Base-by-base conservation (phyloP, 2,113 vertebrate genomes). In the Mobula hypostoma region DNA sequence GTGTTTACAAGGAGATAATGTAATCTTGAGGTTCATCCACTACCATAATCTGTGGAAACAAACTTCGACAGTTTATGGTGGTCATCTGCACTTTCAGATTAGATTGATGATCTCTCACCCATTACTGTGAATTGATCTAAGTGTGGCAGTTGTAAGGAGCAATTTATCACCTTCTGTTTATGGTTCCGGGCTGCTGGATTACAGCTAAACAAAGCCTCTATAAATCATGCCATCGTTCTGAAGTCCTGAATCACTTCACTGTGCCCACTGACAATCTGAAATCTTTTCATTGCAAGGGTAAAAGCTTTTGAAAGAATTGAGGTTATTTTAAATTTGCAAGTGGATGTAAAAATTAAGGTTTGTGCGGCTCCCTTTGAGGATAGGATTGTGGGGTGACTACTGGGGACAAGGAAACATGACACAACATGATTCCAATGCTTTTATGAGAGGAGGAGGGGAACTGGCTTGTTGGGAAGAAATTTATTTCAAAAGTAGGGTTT, bases 61-160 rank as follows among this genome's bases (percentile, higher is more conserved):
- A 90, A 66, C 61, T 5, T 90, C 61, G 19, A 32, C 29, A 58
- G 85, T 90, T 90, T 90, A 90, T 66, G 66, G 85, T 66, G 9
- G 85, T 90, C 61, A 66, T 68, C 85, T 90, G 85, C 17, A 15
- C 85, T 17, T 61, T 61, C n/a, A 90, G 85, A 90, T 90, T 90
- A 66, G 61, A 90, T 90, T 90, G n/a, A 66, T 90, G 85, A 7
- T 32, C n/a, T 36, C 85, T 90, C n/a, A 1, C 85, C n/a, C 61
- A 7, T 7, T 15, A 19, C 29, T 66, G 61, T 32, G 85, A 15
- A 66, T 66, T 66, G 61, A 32, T 11, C 61, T 90, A 14, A 32
- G 61, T 66, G 66, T 90, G 85, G 29, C 61, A 66, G 85, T n/a
- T 90, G 15, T 32, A 66, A 66, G 85, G 12, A 68, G n/a, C 14